Evolutionary conservation across 2,797 vertebrate species (phyloP), one percentile per base, ranked within the genome.

Genomic region (Cichlasoma orientale): DNA sequence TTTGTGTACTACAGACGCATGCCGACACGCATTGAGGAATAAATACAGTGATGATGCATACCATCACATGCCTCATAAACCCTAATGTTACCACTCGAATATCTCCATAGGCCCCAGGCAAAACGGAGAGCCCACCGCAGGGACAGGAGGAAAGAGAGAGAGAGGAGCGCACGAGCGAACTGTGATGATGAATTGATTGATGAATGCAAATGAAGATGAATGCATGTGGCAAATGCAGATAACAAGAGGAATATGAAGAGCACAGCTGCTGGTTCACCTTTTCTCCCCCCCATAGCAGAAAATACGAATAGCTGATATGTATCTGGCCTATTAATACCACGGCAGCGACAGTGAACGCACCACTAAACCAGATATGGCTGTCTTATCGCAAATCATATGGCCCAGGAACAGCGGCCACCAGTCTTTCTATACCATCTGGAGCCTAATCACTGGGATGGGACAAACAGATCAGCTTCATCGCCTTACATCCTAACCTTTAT

Each of bases 121-220:
- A 87, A 79, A 61, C 75, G 50, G 55, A 81, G 77, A 84, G 57
- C 57, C 80, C 52, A 56, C 63, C 59, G 71, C 36, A 68, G 82
- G 84, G 75, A 88, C 87, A 69, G 89, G 79, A 80, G 85, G 78
- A 74, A 54, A 59, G 74, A 44, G 59, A 6, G 59, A 72, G 78
- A 38, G 84, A n/a, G 54, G 79, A 19, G 61, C 68, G n/a, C 12
- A 23, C 2, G 44, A 36, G 70, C 1, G 9, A 74, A 71, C 77
- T 83, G 79, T 82, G 86, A 91, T 94, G 93, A 90, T 93, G 91
- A 93, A 92, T 85, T 93, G 93, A 95, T 93, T 93, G 93, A 93
- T 92, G 89, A 93, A 92, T 92, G 90, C 87, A 93, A 93, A 95
- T 93, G 87, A 93, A 93, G 92, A 94, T 82, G 88, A 90, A 93